Evolutionary conservation across 2,888 invertebrate species (phyloP).

Genomic region (Myopa testacea): DNA sequence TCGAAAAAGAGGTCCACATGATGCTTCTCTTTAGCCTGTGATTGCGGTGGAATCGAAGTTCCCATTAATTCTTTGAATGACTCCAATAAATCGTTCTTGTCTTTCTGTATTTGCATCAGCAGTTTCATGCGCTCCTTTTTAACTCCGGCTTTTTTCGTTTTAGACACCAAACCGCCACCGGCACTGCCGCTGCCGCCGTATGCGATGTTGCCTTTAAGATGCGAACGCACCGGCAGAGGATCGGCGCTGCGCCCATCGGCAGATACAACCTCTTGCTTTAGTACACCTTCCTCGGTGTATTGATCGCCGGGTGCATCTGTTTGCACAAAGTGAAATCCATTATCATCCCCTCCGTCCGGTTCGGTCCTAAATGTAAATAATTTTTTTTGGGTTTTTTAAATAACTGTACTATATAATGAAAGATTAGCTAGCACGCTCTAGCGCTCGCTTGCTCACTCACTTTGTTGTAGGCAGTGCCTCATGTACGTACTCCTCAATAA

Average conservation of each 20-base stretch:
- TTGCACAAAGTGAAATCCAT: conserved; percentile 48
- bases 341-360: conserved; percentile 17
- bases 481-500: conserved; percentile 46
- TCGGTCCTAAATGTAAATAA: conserved; percentile 29
- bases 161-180: conserved; percentile 36
- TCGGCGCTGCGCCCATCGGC: conserved; percentile 43
- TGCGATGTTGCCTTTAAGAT: conserved; percentile 31
- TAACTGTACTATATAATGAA: background rate
- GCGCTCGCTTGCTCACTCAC: conserved; percentile 16
- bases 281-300: conserved; percentile 45
- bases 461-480: conserved; percentile 29
- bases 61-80: conserved; percentile 64
- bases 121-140: conserved; percentile 56
- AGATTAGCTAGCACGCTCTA: background rate
- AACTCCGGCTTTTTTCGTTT: conserved; percentile 38
- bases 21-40: conserved; percentile 55
- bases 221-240: conserved; percentile 33
- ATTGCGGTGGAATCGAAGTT: conserved; percentile 45
- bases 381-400: background rate
- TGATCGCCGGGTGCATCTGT: conserved; percentile 49
- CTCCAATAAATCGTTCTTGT: conserved; percentile 62
- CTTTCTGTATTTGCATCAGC: conserved; percentile 60
- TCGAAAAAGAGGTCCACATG: conserved; percentile 58
- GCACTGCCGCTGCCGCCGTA: background rate
- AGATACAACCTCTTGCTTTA: conserved; percentile 47